Conservation (phyloP, 1,140 invertebrate species). For the Tetragnatha versicolor region DNA sequence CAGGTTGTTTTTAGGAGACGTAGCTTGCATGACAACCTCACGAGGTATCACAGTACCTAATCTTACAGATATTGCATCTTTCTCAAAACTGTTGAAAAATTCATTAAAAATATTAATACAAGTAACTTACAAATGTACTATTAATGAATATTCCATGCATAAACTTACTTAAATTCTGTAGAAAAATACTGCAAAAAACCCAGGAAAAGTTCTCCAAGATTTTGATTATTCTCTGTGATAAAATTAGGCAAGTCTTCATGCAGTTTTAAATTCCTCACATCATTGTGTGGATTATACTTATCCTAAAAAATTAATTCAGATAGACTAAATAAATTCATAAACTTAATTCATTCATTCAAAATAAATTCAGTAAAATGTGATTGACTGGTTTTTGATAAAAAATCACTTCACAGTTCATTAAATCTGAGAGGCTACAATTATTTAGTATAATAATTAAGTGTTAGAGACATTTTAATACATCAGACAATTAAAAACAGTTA, state of each 20-base stretch:
- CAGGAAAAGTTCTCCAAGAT: slow-evolving; percentile 86
- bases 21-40: slow-evolving; percentile 69
- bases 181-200: slow-evolving; percentile 91
- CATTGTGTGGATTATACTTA: slow-evolving; percentile 5
- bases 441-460: too few species aligned
- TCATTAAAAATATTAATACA: slow-evolving; percentile 11
- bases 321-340: too few species aligned
- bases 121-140: not conserved
- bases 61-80: slow-evolving; percentile 84
- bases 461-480: slow-evolving; percentile 54
- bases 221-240: slow-evolving; percentile 73
- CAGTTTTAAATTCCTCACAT: slow-evolving; percentile 58
- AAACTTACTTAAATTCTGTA: slow-evolving; percentile 77
- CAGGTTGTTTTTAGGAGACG: slow-evolving; percentile 78
- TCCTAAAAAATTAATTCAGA: slow-evolving; percentile 30
- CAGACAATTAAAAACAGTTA: not conserved
- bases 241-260: slow-evolving; percentile 65
- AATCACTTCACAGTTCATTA: too few species aligned
- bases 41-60: slow-evolving; percentile 76
- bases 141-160: too few species aligned
- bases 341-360: too few species aligned
- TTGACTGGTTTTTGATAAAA: too few species aligned
- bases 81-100: slow-evolving; percentile 72
- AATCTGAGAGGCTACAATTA: too few species aligned
- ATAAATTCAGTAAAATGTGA: too few species aligned